Percentiles rank a stretch among this genome's conserved stretches.
phyloP scores from a whole-genome alignment of 2,113 vertebrate genomes.

The Pionites leucogaster region DNA sequence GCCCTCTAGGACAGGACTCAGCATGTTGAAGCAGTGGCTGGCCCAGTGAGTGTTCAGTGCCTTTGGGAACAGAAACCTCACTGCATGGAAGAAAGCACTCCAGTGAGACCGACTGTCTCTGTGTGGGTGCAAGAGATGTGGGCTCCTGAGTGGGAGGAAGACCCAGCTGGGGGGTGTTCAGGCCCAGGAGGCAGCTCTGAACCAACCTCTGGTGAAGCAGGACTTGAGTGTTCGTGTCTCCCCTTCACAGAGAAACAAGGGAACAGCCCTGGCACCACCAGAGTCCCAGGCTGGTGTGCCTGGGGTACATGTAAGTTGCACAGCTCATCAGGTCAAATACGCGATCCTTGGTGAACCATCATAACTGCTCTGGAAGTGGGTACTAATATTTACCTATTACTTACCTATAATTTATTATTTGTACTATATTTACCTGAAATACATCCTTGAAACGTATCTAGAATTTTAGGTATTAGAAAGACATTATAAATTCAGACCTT shows the following conservation, averaged over 20 bases:
- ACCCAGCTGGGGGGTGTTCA: neutral
- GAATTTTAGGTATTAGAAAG: neutral
- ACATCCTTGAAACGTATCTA: neutral
- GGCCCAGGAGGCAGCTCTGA: neutral
- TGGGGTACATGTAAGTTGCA: accelerated
- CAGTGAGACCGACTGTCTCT: neutral
- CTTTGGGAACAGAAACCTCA: neutral
- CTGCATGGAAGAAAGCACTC: neutral
- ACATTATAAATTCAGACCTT: neutral
- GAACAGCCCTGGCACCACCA: neutral
- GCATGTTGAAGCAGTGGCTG: neutral
- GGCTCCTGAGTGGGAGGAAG: accelerated
- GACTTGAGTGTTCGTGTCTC: neutral
- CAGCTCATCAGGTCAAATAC: neutral
- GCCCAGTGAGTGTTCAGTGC: neutral
- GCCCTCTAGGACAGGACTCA: neutral
- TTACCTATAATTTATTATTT: neutral
- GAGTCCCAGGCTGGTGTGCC: neutral
- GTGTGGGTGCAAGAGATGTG: neutral
- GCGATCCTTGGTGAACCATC: neutral
- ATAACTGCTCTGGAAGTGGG: neutral
- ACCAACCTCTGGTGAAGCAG: neutral
- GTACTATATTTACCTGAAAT: neutral
- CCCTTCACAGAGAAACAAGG: too few relatives aligned
- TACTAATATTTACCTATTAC: neutral